Evolutionary conservation across 2,888 invertebrate species (phyloP), one percentile per base, ranked within the genome.

Genomic region (Calephelis perditalis): DNA sequence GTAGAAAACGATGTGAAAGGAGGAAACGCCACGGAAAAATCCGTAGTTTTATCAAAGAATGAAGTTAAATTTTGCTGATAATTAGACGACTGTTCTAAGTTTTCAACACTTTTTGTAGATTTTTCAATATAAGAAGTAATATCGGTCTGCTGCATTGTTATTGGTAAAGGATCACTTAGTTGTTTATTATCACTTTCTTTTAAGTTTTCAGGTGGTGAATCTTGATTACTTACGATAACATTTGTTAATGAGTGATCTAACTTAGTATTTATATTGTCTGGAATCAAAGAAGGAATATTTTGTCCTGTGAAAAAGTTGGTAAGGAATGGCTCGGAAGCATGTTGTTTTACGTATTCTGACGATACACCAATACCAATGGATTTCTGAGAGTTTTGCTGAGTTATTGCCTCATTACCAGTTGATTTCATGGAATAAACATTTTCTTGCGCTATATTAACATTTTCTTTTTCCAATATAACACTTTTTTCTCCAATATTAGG

Each of bases 41-140:
- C 49, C 1, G 49, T 49, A 9, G 49, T 49, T 15, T 49, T 49
- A 26, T 49, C 49, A 49, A 49, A 49, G 15, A 49, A 49, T 49
- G 49, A 49, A 49, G 15, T 49, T 9, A 49, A 26, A 15, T 49
- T 8, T 52, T 52, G 49, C 15, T 52, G 15, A 11, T 15, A 10
- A 35, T 52, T 26, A 52, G 10, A 9, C 3, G 11, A 15, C 9
- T 52, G 35, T 26, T 52, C 26, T 52, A 26, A 52, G 35, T 52
- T 52, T 5, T 35, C 49, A 52, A 7, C 11, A 52, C 5, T 11
- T 52, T 52, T 52, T 10, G 35, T 26, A 11, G 49, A 26, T 9
- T 35, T 35, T 9, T 52, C 26, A 52, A 52, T 52, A 3, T 5
- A 6, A 4, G 35, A 2, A 35, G 10, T 2, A 10, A 52, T 2